Percentiles rank a stretch among this genome's conserved stretches.
Evolutionary conservation across 92 coral and sea anemone genomes (phyloP).

Genomic region (Porites evermanni): DNA sequence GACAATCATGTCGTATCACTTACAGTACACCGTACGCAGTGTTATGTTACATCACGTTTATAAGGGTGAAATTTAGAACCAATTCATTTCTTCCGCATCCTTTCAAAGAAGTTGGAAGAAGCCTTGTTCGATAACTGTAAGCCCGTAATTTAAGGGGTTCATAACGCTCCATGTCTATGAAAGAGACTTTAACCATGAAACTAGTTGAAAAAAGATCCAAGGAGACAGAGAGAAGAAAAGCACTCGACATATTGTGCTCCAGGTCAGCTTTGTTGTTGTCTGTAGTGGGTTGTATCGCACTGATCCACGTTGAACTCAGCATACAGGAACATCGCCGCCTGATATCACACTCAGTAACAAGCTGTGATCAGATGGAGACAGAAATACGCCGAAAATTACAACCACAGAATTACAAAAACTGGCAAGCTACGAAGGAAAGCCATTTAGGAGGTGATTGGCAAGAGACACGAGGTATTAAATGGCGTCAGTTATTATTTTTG

Average conservation of each 20-base stretch:
- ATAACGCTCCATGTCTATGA: neutral
- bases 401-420: neutral
- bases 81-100: no score
- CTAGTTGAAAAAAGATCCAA: neutral
- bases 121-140: neutral
- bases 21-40: no score
- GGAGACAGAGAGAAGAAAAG: neutral
- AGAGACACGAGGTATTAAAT: neutral
- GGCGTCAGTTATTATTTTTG: neutral
- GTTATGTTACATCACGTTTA: no score
- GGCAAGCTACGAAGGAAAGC: neutral
- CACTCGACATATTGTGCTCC: slow-evolving; percentile 4
- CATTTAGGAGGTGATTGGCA: neutral
- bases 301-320: slow-evolving; percentile 37
- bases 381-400: slow-evolving; percentile 11
- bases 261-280: slow-evolving; percentile 36
- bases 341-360: slow-evolving; percentile 16
- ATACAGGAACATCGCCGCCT: slow-evolving; percentile 26
- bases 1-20: no score
- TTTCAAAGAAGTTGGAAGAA: neutral
- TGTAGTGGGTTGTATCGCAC: slow-evolving; percentile 31
- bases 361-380: slow-evolving; percentile 16
- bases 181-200: neutral
- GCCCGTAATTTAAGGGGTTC: neutral
- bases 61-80: no score